Base-by-base conservation (phyloP, 2,888 invertebrate genomes). In the Tenthredo amoena region DNA sequence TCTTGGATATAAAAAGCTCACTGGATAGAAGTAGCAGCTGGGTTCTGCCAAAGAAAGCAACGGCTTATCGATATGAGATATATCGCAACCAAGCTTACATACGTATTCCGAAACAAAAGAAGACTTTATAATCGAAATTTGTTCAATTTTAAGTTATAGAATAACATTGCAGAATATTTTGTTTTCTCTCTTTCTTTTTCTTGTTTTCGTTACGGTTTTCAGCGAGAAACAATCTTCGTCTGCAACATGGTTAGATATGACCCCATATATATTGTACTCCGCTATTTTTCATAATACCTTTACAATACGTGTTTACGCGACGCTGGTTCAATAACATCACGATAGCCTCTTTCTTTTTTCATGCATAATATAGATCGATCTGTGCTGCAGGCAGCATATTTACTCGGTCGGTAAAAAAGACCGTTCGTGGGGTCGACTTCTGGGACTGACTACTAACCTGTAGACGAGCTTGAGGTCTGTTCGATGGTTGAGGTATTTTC, bases 391-490 rank as follows among this genome's bases (percentile, higher is more conserved):
- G 34, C 55, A 55, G 68, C 15, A 31, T 7, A 34, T 68, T 34
- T 68, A 34, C 68, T 31, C 68, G 68, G 68, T 68, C 62, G 68
- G 68, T 68, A 34, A 68, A 34, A 68, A 68, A 34, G 15, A 68
- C 15, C 5, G 68, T 68, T 62, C 12, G 21, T 26, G 9, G 10
- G 26, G 31, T 34, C 31, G 26, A 34, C 68, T 34, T 3, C 9
- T 34, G 31, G 68, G 26, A 68, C 62, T 62, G 12, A 68, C 68
- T 68, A 68, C 71, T 76, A 93, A 89, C 89, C 91, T 84, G 93
- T 94, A 87, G 90, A 89, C 88, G 87, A 88, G 87, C 92, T 92
- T 90, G 94, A 94, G 87, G 94, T 94, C 89, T 93, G 94, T 88
- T 92, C 86, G 88, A 92, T 88, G 87, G 31, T 81, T n/a, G 87